Base-by-base conservation (phyloP, 2,888 invertebrate genomes). In the Clostera curtula region DNA sequence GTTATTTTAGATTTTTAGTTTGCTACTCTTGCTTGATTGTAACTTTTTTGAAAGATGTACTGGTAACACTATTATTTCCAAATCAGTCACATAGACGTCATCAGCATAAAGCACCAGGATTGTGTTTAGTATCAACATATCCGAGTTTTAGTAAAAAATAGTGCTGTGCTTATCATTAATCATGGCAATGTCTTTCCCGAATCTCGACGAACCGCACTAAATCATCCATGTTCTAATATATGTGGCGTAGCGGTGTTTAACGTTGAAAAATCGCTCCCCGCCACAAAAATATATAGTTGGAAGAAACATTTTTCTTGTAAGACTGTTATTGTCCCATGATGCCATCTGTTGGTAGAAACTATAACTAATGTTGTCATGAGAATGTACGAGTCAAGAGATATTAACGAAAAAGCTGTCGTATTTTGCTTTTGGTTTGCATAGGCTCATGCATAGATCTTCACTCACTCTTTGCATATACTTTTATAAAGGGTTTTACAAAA, bases 141-240 rank as follows among this genome's bases (percentile, higher is more conserved):
- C n/a, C n/a, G n/a, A n/a, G n/a, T n/a, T n/a, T n/a, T n/a, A 19
- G 1, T 7, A 7, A 9, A 4, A 22, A 36, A 30, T 34, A 43
- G 40, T 35, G 42, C 37, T 41, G 32, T 45, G 28, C 25, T n/a
- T n/a, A 16, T 40, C 50, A 50, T 55, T 55, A 52, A 38, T 50
- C 33, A 44, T 28, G 31, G 36, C 36, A 33, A 31, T 38, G 43
- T 40, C 31, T 34, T 25, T 29, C 26, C 34, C 42, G 40, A 40
- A 39, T 39, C 37, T 34, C 25, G 36, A 26, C 31, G 18, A 29
- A 33, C 35, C 29, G 39, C 41, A 43, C 28, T 56, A 51, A 54
- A 53, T 55, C 52, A 53, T 45, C 37, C 41, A 31, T 25, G 38
- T 24, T 22, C 39, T 46, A 50, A 56, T 40, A 52, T 47, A 56